Evolutionary conservation across 2,888 invertebrate genomes (phyloP).

Genomic region (Macrophya annulata): DNA sequence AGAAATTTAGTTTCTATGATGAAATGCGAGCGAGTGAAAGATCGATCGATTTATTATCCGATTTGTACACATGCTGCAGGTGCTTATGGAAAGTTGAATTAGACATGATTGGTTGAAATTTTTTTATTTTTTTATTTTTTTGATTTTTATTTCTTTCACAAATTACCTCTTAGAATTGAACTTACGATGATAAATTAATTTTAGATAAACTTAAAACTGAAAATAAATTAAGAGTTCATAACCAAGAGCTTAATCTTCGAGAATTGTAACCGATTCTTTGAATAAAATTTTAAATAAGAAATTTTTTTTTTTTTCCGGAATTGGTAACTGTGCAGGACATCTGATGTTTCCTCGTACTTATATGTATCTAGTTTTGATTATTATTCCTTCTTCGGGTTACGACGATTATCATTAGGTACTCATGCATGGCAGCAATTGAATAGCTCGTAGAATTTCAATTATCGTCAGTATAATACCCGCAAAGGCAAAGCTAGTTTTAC

Average conservation of each 20-base stretch:
- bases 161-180: constrained; percentile 13
- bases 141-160: neutral
- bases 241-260: neutral
- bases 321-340: neutral
- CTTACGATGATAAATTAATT: no score
- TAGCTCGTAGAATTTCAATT: neutral
- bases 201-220: neutral
- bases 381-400: neutral
- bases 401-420: neutral
- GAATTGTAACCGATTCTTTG: neutral
- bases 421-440: constrained; percentile 7
- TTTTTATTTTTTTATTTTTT: neutral
- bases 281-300: neutral
- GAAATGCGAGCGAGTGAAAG: neutral
- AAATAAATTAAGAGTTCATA: neutral
- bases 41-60: constrained; percentile 31
- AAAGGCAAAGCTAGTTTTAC: neutral
- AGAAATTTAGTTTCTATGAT: neutral
- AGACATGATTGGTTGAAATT: neutral
- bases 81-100: neutral
- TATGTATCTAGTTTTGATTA: neutral
- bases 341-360: neutral
- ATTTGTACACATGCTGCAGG: neutral
- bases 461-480: neutral
- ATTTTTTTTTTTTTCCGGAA: no score